Conservation (phyloP, 2,797 vertebrate species). For the Echeneis naucrates region DNA sequence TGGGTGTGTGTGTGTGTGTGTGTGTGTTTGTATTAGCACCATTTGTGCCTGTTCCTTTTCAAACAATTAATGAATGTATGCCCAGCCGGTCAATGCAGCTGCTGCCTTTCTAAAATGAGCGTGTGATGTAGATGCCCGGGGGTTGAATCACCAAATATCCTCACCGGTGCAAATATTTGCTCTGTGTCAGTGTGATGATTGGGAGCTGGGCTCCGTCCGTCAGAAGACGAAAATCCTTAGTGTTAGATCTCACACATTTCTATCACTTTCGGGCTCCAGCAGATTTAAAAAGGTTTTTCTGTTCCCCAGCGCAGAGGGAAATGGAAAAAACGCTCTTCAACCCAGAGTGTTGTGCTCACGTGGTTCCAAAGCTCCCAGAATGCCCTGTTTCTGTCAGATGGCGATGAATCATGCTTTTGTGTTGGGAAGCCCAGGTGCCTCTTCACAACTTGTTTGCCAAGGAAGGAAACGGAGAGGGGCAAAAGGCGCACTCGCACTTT, state of each 20-base stretch:
- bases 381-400: slow-evolving; percentile 22
- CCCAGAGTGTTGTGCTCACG: neutral
- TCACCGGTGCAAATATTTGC: slow-evolving; percentile 44
- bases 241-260: slow-evolving; percentile 18
- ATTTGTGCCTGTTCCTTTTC: slow-evolving; percentile 61
- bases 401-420: slow-evolving; percentile 59
- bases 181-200: slow-evolving; percentile 55
- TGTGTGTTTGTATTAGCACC: slow-evolving; percentile 33
- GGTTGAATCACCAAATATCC: slow-evolving; percentile 35
- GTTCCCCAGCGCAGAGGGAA: neutral
- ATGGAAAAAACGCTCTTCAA: slow-evolving; percentile 9
- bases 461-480: slow-evolving; percentile 68
- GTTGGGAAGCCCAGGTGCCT: slow-evolving; percentile 48
- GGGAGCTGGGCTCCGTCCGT: no score
- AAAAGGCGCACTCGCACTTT: slow-evolving; percentile 62
- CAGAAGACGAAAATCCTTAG: slow-evolving; percentile 6
- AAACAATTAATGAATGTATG: slow-evolving; percentile 55
- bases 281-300: neutral
- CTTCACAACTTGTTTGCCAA: slow-evolving; percentile 57
- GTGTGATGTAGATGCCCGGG: slow-evolving; percentile 21
- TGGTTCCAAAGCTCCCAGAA: slow-evolving; percentile 15
- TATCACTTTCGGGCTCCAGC: neutral
- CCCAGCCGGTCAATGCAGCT: slow-evolving; percentile 43
- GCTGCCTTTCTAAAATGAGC: slow-evolving; percentile 67
- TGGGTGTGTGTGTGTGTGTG: slow-evolving; percentile 18